A percentile compares a stretch with the other conserved stretches of the same genome.
These are phyloP conservation scores for Ariolimax columbianus DNA, from an alignment of 2,888 invertebrate species.

Conservation along the genomic window DNA sequence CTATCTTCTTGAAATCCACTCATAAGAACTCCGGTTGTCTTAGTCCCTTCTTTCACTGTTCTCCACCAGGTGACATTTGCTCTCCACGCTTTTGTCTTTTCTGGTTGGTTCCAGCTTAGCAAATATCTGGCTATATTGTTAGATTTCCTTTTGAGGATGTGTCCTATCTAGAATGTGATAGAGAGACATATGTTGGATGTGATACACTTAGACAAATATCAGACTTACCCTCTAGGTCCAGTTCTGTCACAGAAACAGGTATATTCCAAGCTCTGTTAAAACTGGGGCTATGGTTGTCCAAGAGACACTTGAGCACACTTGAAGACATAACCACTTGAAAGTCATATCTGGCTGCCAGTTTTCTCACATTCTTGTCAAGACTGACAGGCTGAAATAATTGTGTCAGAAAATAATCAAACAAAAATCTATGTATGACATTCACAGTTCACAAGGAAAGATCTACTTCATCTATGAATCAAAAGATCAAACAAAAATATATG, in stretches of 20 bases:
- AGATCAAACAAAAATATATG: background rate
- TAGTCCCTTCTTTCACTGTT: too few species aligned
- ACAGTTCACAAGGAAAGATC: background rate
- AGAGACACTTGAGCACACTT: slow-evolving; percentile 65
- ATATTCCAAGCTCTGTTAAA: slow-evolving; percentile 68
- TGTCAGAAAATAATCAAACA: background rate
- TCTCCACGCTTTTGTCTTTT: too few species aligned
- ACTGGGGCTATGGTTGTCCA: slow-evolving; percentile 67
- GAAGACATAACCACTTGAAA: slow-evolving; percentile 68
- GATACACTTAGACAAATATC: background rate
- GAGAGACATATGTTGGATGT: too few species aligned
- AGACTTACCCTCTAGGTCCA: slow-evolving; percentile 60
- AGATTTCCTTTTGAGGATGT: too few species aligned
- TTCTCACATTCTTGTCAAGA: slow-evolving; percentile 67
- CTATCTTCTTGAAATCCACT: too few species aligned
- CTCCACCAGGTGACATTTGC: too few species aligned
- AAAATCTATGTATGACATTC: background rate
- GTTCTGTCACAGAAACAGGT: slow-evolving; percentile 67
- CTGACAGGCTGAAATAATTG: slow-evolving; percentile 64
- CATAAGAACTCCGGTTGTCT: too few species aligned
- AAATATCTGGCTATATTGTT: too few species aligned
- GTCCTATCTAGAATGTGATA: too few species aligned
- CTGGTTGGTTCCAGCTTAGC: too few species aligned
- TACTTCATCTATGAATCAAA: too few species aligned
- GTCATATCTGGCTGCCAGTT: slow-evolving; percentile 64